Evolutionary conservation across 2,888 invertebrate species (phyloP), one percentile per base, ranked within the genome.

Genomic region (Orthosia cruda): DNA sequence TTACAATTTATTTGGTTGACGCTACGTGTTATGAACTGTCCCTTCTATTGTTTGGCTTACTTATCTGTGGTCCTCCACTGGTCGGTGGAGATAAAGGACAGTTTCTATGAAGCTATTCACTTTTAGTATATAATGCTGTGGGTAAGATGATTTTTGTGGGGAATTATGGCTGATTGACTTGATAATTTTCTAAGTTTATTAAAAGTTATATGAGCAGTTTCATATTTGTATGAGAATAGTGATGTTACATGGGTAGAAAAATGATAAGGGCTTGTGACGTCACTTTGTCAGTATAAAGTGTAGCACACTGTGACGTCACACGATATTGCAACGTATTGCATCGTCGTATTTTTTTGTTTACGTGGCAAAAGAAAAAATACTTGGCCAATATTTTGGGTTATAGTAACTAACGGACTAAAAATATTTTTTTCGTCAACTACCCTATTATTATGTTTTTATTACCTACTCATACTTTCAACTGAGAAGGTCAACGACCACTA

Each of bases 1-100:
- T 92, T 90, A 89, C 80, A 88, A 87, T 87, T 89, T 88, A 89
- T 88, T 78, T 85, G 86, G 91, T 91, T 89, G 90, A 88, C 89
- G 81, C 82, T 89, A 87, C 89, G 86, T 87, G 88, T 90, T 91
- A 88, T 81, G 74, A 77, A 78, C 65, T 75, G 79, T 61, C 74
- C 85, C 74, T 84, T 76, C 52, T 40, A 66, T 77, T 87, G 85
- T 86, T 83, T 86, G 77, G 80, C 77, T 72, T 83, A 80, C 85
- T 81, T 84, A 81, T 86, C 82, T 80, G 54, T 49, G 75, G 74
- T 57, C 61, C 57, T 58, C 40, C 74, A 74, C 71, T 82, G 83
- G 20, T 23, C 40, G 75, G 50, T 58, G 40, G 52, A 76, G 83
- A 80, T 80, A 75, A 82, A 63, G 40, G 32, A 55, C 40, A 65